A percentile compares a stretch with the other conserved stretches of the same genome.
These are phyloP conservation scores for Chrysomallon squamiferum DNA, from an alignment of 1,140 invertebrate genomes.

Conservation along the genomic window DNA sequence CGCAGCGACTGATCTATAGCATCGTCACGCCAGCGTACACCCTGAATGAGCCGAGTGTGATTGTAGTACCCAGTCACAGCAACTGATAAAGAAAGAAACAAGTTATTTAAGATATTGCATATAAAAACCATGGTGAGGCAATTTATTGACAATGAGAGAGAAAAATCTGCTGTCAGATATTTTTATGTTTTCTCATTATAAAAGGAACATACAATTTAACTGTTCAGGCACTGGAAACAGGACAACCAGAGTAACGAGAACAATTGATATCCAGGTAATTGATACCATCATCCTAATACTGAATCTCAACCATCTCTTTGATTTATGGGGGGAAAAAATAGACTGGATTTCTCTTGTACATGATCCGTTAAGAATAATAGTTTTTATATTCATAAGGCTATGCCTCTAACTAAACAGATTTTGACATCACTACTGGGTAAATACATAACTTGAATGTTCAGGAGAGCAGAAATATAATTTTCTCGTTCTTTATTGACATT, in stretches of 20 bases:
- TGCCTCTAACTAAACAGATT: too few relatives aligned
- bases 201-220: not conserved
- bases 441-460: too few relatives aligned
- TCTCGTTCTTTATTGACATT: too few relatives aligned
- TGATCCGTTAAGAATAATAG: too few relatives aligned
- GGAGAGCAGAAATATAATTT: too few relatives aligned
- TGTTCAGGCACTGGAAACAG: not conserved
- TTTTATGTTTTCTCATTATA: not conserved
- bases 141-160: not conserved
- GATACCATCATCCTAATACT: too few relatives aligned
- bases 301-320: too few relatives aligned
- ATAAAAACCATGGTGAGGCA: not conserved
- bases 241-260: not conserved
- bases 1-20: not conserved
- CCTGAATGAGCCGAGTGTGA: not conserved
- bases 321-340: too few relatives aligned
- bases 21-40: not conserved
- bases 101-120: not conserved
- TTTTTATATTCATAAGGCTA: too few relatives aligned
- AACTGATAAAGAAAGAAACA: not conserved
- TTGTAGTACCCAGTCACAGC: not conserved
- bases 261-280: not conserved
- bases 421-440: too few relatives aligned
- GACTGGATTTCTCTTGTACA: too few relatives aligned
- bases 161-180: too few relatives aligned